Conservation (phyloP, 2,888 invertebrate genomes). For the Hybos culiciformis region DNA sequence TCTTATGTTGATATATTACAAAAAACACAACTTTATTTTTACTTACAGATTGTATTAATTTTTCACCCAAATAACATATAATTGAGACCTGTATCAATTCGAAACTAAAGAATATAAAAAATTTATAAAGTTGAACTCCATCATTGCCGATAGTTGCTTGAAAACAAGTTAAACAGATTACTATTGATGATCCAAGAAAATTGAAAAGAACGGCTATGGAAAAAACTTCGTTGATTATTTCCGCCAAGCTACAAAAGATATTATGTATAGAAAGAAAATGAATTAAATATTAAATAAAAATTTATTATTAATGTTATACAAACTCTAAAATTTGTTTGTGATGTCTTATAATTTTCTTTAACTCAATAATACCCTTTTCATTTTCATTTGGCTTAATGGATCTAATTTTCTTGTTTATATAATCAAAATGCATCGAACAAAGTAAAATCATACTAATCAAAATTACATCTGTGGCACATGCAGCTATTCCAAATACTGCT, state of each 20-base stretch:
- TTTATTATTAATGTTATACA: too few relatives aligned
- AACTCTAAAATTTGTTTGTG: not conserved
- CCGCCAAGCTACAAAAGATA: too few relatives aligned
- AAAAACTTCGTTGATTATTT: not conserved
- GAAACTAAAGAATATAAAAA: not conserved
- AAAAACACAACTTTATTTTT: not conserved
- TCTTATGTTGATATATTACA: too few relatives aligned
- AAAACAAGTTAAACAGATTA: not conserved
- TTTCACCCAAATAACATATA: not conserved
- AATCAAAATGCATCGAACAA: not conserved
- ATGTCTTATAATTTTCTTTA: not conserved
- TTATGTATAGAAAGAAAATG: too few relatives aligned
- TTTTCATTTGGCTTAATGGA: too few relatives aligned
- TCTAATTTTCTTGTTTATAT: not conserved
- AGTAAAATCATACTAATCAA: not conserved
- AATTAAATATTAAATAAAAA: too few relatives aligned
- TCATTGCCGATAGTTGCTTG: not conserved
- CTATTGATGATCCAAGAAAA: not conserved
- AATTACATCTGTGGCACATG: not conserved
- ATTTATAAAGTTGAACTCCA: not conserved
- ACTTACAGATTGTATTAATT: not conserved
- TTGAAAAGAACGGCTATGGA: not conserved
- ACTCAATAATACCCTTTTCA: not conserved
- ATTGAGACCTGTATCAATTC: not conserved
- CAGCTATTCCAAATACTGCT: not conserved